These are phyloP conservation scores for Halocaridina rubra DNA, from an alignment of 2,888 invertebrate species.

Conservation along the genomic window DNA sequence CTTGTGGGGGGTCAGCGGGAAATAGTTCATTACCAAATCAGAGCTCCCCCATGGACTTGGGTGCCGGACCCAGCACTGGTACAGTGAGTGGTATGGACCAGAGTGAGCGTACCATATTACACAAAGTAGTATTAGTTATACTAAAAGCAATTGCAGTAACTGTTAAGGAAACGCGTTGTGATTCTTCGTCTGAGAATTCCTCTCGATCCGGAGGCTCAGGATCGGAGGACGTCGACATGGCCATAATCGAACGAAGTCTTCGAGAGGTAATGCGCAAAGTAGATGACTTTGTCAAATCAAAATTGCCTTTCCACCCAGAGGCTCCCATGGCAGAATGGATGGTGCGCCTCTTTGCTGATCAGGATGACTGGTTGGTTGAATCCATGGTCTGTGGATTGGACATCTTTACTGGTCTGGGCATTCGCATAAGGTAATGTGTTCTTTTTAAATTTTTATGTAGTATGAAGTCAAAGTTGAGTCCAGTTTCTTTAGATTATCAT, in stretches of 20 bases:
- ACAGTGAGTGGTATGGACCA: constrained; percentile 41
- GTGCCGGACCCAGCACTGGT: constrained; percentile 42
- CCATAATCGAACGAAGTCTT: constrained; percentile 86
- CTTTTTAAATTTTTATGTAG: not conserved
- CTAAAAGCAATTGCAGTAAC: constrained; percentile 90
- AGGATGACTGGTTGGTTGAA: constrained; percentile 90
- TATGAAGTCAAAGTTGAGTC: too few species aligned
- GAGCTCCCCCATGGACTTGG: constrained; percentile 9
- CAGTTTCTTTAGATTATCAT: too few species aligned
- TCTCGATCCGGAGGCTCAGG: constrained; percentile 76
- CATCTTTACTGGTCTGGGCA: constrained; percentile 84
- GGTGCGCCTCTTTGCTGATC: constrained; percentile 88
- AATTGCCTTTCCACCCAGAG: constrained; percentile 87
- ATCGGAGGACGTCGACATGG: constrained; percentile 85
- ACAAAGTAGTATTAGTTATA: constrained; percentile 87
- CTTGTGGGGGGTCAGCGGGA: constrained; percentile 65
- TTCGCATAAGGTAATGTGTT: constrained; percentile 66
- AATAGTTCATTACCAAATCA: constrained; percentile 15
- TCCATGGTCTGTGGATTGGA: constrained; percentile 92
- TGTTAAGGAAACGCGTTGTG: constrained; percentile 88
- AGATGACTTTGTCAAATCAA: constrained; percentile 83
- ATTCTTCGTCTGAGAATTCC: constrained; percentile 77
- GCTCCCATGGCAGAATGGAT: constrained; percentile 89
- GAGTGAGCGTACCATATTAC: constrained; percentile 82
- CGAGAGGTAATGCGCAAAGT: constrained; percentile 81